These are phyloP conservation scores for Pentamera pediparva DNA, from an alignment of 53 echinoderm and acorn worm genomes.

Conservation along the genomic window DNA sequence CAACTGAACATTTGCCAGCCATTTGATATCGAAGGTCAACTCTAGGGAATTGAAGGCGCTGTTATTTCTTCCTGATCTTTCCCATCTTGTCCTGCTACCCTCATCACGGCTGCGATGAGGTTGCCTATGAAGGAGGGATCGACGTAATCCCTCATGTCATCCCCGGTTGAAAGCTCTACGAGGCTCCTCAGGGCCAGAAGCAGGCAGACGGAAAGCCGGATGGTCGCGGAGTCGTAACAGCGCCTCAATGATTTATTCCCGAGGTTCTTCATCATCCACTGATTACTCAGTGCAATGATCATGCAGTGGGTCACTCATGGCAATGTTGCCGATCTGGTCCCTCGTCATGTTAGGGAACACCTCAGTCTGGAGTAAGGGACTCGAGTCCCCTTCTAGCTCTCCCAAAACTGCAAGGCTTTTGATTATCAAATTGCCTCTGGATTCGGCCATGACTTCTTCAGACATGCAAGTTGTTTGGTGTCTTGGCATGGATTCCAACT, in stretches of 20 bases:
- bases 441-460: no score
- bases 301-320: conserved; percentile 24
- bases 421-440: no score
- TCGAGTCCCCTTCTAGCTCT: no score
- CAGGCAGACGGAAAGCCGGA: conserved; percentile 41
- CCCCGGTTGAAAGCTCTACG: conserved; percentile 22
- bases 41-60: conserved; percentile 50
- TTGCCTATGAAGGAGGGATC: background rate
- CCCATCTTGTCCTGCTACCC: conserved; percentile 39
- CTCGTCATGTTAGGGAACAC: conserved; percentile 34
- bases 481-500: no score
- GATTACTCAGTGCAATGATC: conserved; percentile 32
- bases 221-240: conserved; percentile 40
- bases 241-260: conserved; percentile 48
- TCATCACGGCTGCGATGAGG: conserved; percentile 20
- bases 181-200: conserved; percentile 30
- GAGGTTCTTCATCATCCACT: conserved; percentile 40
- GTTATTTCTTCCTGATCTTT: conserved; percentile 37
- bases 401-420: no score
- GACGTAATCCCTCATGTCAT: conserved; percentile 15
- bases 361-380: no score
- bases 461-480: no score
- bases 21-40: conserved; percentile 40
- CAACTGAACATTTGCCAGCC: conserved; percentile 42
- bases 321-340: conserved; percentile 29